Evolutionary conservation across 2,888 invertebrate species (phyloP).

Genomic region (Psylliodes chrysocephalus): DNA sequence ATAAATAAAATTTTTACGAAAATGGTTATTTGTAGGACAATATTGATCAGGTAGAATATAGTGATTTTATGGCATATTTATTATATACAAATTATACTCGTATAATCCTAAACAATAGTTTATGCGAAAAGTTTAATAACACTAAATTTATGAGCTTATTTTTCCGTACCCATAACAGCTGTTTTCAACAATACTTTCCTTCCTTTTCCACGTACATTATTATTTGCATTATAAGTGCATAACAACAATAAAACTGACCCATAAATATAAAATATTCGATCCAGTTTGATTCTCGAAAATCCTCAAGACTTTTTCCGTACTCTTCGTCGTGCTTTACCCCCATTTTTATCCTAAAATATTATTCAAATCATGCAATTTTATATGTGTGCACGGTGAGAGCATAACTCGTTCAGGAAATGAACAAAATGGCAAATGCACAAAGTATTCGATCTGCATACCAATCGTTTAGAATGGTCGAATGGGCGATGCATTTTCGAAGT

Average conservation of each 20-base stretch:
- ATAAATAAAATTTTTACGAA: too few relatives aligned
- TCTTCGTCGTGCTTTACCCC: neutral
- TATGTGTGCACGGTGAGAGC: conserved; percentile 52
- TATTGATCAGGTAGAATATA: too few relatives aligned
- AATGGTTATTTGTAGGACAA: too few relatives aligned
- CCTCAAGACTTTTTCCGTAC: neutral
- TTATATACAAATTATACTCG: too few relatives aligned
- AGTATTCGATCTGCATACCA: conserved; percentile 54
- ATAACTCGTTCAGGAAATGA: conserved; percentile 55
- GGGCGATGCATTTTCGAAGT: conserved; percentile 37
- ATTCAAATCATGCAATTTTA: conserved; percentile 55
- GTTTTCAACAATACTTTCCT: too few relatives aligned
- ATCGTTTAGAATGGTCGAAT: conserved; percentile 49
- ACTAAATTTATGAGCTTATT: too few relatives aligned
- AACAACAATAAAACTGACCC: neutral
- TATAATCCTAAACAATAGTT: too few relatives aligned
- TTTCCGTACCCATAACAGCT: too few relatives aligned
- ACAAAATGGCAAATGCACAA: conserved; percentile 53
- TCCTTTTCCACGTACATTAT: too few relatives aligned
- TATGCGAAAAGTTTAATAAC: too few relatives aligned
- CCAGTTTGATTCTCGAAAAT: conserved; percentile 3
- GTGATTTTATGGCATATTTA: too few relatives aligned
- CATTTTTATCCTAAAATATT: conserved; percentile 42
- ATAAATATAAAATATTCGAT: conserved; percentile 20
- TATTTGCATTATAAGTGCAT: neutral